A percentile compares a stretch with the other conserved stretches of the same genome.
phyloP scores from a whole-genome alignment of 2,888 invertebrate genomes.

The Psylliodes chrysocephalus region DNA sequence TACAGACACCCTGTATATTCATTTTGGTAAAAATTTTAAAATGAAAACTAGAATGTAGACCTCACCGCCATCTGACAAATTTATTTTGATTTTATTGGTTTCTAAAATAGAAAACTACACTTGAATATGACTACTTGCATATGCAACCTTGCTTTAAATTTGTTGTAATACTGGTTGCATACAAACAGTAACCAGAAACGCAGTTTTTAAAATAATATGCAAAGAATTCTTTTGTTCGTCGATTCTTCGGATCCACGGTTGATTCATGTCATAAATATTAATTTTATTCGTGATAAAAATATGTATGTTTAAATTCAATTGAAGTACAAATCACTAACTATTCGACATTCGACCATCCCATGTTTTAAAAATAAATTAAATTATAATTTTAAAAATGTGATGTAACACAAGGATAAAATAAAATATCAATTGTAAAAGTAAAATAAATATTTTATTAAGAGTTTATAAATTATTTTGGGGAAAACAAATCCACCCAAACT shows the following conservation, averaged over 20 bases:
- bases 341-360: not conserved
- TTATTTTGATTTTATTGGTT: no score
- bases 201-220: slow-evolving; percentile 9
- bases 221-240: slow-evolving; percentile 30
- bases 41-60: no score
- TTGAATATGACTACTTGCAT: no score
- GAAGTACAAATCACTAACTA: not conserved
- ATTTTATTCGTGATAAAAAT: slow-evolving; percentile 11
- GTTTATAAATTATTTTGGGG: not conserved
- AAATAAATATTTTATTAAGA: slow-evolving; percentile 9
- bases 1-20: no score
- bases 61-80: no score
- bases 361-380: not conserved
- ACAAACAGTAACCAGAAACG: not conserved
- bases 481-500: not conserved
- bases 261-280: slow-evolving; percentile 25
- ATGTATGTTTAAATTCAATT: slow-evolving; percentile 2
- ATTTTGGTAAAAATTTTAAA: no score
- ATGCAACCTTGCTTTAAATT: not conserved
- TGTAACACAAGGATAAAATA: not conserved
- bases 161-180: not conserved
- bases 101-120: no score
- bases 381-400: not conserved
- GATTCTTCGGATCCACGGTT: no score
- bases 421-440: no score